phyloP scores from a whole-genome alignment of 2,888 invertebrate genomes.

The Diaprepes abbreviatus region DNA sequence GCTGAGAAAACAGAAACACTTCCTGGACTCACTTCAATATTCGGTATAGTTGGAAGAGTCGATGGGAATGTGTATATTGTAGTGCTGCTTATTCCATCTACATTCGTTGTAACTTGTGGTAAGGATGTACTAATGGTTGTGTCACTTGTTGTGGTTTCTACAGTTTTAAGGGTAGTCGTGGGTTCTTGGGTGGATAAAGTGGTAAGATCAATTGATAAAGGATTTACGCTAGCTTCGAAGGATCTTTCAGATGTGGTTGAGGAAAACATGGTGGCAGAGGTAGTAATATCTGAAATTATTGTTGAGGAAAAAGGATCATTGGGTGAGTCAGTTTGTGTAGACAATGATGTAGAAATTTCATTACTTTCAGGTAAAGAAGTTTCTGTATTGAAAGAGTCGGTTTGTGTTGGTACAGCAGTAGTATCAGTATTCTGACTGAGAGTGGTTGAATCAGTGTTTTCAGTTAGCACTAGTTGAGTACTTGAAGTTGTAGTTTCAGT shows the following conservation, averaged over 20 bases:
- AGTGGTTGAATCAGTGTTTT: neutral
- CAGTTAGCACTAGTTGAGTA: neutral
- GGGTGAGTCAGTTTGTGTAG: neutral
- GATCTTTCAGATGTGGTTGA: conserved; percentile 3
- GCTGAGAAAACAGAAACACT: conserved; percentile 65
- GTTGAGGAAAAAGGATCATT: neutral
- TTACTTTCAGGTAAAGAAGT: neutral
- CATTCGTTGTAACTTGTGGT: conserved; percentile 63
- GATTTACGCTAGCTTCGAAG: conserved; percentile 14
- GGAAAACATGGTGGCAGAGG: conserved; percentile 28
- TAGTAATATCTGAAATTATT: conserved; percentile 13
- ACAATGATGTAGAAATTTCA: neutral
- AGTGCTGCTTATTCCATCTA: conserved; percentile 66
- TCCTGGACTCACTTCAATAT: conserved; percentile 65
- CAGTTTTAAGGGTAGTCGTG: conserved; percentile 18
- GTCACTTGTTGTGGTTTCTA: conserved; percentile 8
- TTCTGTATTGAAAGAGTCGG: neutral
- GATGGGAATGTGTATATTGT: conserved; percentile 54
- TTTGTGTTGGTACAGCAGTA: neutral
- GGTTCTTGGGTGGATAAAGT: conserved; percentile 63
- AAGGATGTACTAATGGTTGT: conserved; percentile 24
- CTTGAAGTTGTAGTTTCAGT: conserved; percentile 30
- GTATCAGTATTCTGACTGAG: neutral
- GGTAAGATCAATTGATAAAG: conserved; percentile 60
- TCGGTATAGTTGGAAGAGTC: conserved; percentile 57